Percentiles rank a stretch among this genome's conserved stretches.
Evolutionary conservation across 2,888 invertebrate genomes (phyloP).

Genomic region (Tipula unca): DNA sequence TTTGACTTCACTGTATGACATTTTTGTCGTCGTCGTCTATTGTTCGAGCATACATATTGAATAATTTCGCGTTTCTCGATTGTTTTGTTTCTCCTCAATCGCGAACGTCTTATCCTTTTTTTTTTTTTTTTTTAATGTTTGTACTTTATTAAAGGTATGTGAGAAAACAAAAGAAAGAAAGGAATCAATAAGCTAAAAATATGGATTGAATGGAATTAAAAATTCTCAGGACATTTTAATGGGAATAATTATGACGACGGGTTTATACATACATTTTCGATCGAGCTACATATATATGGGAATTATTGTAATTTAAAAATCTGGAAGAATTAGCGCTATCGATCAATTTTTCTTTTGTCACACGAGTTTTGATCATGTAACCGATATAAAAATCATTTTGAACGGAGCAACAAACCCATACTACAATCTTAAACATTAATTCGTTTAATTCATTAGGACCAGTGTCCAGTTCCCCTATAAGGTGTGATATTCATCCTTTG

Average conservation of each 20-base stretch:
- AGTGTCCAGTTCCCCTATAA: no score
- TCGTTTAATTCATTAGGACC: no score
- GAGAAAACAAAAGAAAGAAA: background rate
- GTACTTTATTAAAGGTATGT: background rate
- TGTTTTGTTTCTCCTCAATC: background rate
- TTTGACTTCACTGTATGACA: background rate
- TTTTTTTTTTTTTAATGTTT: background rate
- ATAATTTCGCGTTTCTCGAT: background rate
- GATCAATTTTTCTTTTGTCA: background rate
- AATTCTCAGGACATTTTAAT: background rate
- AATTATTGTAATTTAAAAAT: background rate
- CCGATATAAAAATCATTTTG: background rate
- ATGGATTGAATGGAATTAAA: background rate
- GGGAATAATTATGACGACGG: background rate
- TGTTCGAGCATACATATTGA: background rate
- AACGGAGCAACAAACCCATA: background rate
- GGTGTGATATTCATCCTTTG: no score
- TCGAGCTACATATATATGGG: background rate
- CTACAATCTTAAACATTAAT: no score
- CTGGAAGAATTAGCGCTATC: background rate
- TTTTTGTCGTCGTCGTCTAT: background rate
- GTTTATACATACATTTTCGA: background rate
- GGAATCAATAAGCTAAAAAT: background rate
- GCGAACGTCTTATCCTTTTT: constrained; percentile 8
- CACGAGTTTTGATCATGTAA: background rate